Evolutionary conservation across 2,797 vertebrate genomes (phyloP).

Genomic region (Sciurus vulgaris): DNA sequence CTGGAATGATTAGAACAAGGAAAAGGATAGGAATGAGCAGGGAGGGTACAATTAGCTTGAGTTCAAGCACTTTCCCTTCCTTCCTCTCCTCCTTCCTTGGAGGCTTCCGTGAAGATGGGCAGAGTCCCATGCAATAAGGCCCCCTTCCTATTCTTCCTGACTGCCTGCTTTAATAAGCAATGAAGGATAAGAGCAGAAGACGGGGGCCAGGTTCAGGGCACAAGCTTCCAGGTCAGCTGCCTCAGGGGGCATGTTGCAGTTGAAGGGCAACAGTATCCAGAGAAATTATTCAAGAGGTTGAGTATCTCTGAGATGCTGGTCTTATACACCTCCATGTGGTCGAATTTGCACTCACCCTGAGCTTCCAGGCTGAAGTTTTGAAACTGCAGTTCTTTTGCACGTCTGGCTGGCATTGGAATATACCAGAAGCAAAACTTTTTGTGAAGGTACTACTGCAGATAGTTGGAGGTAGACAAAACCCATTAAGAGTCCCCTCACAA

Average conservation of each 20-base stretch:
- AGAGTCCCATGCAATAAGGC: not conserved
- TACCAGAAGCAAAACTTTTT: conserved; percentile 94
- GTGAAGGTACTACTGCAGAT: conserved; percentile 90
- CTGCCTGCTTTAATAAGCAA: not conserved
- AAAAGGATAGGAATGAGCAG: not conserved
- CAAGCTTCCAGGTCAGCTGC: conserved; percentile 91
- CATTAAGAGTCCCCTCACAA: conserved; percentile 91
- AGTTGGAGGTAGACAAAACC: conserved; percentile 92
- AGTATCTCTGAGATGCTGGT: conserved; percentile 84
- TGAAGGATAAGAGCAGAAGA: not conserved
- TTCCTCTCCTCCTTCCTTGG: not conserved
- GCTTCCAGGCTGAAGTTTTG: conserved; percentile 96
- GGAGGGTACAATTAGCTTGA: not conserved
- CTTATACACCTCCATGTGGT: conserved; percentile 95
- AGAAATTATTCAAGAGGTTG: conserved; percentile 89
- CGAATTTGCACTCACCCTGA: conserved; percentile 93
- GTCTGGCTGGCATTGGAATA: conserved; percentile 91
- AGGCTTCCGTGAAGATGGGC: not conserved
- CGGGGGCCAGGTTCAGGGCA: conserved; percentile 66
- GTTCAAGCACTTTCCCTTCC: too few relatives aligned
- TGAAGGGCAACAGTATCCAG: conserved; percentile 94
- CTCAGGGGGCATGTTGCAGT: conserved; percentile 94
- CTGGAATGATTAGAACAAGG: not conserved
- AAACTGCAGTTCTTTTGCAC: conserved; percentile 92
- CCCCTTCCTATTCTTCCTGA: not conserved